Conservation (phyloP, 2,113 vertebrate genomes). For the Perca flavescens region DNA sequence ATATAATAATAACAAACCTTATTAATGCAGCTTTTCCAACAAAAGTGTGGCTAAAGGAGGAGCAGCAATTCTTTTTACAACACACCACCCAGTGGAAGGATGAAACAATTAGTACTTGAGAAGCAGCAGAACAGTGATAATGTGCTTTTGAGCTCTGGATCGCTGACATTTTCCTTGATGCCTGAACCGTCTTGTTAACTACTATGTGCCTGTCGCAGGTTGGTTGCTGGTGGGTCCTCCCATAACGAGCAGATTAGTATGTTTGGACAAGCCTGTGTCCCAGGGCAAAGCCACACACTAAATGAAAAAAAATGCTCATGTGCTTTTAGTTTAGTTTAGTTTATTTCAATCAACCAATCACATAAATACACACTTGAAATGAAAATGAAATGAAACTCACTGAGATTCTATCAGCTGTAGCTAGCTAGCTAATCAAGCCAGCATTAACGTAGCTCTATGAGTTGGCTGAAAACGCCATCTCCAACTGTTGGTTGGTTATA, state of each 20-base stretch:
- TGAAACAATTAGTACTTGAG: constrained; percentile 50
- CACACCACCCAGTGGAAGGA: constrained; percentile 9
- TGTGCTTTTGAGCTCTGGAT: constrained; percentile 37
- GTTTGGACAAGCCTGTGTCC: constrained; percentile 25
- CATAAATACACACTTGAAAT: no score
- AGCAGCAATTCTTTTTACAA: constrained; percentile 42
- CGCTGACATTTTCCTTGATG: background rate
- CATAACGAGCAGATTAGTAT: constrained; percentile 31
- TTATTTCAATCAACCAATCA: no score
- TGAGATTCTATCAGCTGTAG: background rate
- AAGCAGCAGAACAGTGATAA: constrained; percentile 40
- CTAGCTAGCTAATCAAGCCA: background rate
- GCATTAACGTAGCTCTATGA: background rate
- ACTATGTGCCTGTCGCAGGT: constrained; percentile 15
- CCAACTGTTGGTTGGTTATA: background rate
- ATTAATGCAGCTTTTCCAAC: no score
- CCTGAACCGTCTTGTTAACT: constrained; percentile 10
- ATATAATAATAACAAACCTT: no score
- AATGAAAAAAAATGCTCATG: background rate
- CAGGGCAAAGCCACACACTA: constrained; percentile 5
- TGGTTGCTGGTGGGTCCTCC: constrained; percentile 14
- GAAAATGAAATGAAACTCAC: background rate
- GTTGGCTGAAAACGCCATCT: background rate
- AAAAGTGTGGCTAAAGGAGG: background rate
- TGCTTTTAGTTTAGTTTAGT: background rate